Evolutionary conservation across 1,140 invertebrate species (phyloP), one percentile per base, ranked within the genome.

Genomic region (Nomia melanderi): DNA sequence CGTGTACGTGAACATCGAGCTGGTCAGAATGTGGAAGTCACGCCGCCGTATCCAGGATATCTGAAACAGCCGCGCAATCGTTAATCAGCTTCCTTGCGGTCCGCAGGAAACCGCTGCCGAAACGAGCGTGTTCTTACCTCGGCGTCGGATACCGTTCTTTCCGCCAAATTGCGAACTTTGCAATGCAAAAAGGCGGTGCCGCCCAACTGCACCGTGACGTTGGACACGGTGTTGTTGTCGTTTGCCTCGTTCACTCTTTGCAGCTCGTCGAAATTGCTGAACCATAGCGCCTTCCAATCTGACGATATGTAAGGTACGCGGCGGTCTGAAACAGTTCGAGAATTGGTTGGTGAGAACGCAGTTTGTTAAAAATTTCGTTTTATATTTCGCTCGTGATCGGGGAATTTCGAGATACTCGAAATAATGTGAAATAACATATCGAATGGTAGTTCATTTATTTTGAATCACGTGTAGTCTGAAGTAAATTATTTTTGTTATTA

Each of bases 1-100:
- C 78, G 97, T 98, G 92, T 97, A 98, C 56, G 96, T 96, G 89
- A 96, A 96, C 87, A 96, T 94, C 0, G 97, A 97, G 31, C 97
- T 97, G 82, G 97, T 98, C 85, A 98, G 93, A 82, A 98, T 97
- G 92, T 98, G 97, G 96, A 97, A 97, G 92, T 98, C 97, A 79
- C 97, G 94, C 62, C 96, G 93, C 56, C 97, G 94, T 67, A 98
- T 96, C 97, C 97, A 98, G 44, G 97, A 97, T 87, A 98, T 96
- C 96, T 97, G 77, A 86, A 87, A 71, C 78, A 80, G 64, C 17
- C 20, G 29, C 50, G 60, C 47, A 44, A 54, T 66, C 31, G 66
- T 84, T 44, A 29, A 77, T 80, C 63, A 62, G 36, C 7, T 27
- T 76, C 50, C 65, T 64, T 44, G 63, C 12, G 9, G 14, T 5